Percentiles rank a stretch among this genome's conserved stretches.
These are phyloP conservation scores for Tenthredo distinguenda DNA, from an alignment of 2,888 invertebrate genomes.

Conservation along the genomic window DNA sequence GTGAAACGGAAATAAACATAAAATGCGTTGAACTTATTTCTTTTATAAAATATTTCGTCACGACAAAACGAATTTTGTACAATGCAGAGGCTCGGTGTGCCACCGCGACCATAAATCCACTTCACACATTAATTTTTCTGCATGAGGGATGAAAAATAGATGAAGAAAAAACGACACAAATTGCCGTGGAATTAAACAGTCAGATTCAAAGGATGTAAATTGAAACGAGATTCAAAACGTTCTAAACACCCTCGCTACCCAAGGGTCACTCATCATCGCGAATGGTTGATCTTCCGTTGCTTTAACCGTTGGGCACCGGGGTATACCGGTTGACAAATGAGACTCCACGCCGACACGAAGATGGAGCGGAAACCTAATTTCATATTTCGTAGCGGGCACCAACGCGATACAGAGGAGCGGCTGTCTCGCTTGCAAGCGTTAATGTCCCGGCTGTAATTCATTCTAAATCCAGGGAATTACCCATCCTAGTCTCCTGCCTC, in stretches of 20 bases:
- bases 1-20: background rate
- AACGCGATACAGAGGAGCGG: slow-evolving; percentile 52
- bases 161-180: background rate
- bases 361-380: slow-evolving; percentile 56
- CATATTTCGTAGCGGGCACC: slow-evolving; percentile 57
- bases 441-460: slow-evolving; percentile 70
- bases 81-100: background rate
- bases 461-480: slow-evolving; percentile 70
- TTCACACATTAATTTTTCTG: background rate
- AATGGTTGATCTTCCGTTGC: slow-evolving; percentile 44
- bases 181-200: background rate
- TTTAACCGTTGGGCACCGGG: slow-evolving; percentile 7
- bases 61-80: background rate
- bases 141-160: background rate
- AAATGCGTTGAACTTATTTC: background rate
- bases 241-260: slow-evolving; percentile 5
- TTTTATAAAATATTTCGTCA: background rate
- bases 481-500: slow-evolving; percentile 57
- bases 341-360: slow-evolving; percentile 29
- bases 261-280: slow-evolving; percentile 33
- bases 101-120: background rate
- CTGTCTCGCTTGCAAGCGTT: slow-evolving; percentile 56
- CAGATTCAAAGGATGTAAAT: slow-evolving; percentile 41
- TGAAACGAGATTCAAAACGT: slow-evolving; percentile 30
- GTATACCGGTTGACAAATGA: slow-evolving; percentile 45